Percentiles rank a stretch among this genome's conserved stretches.
Conservation (phyloP, 2,888 invertebrate species). For the Pediacus dermestoides region DNA sequence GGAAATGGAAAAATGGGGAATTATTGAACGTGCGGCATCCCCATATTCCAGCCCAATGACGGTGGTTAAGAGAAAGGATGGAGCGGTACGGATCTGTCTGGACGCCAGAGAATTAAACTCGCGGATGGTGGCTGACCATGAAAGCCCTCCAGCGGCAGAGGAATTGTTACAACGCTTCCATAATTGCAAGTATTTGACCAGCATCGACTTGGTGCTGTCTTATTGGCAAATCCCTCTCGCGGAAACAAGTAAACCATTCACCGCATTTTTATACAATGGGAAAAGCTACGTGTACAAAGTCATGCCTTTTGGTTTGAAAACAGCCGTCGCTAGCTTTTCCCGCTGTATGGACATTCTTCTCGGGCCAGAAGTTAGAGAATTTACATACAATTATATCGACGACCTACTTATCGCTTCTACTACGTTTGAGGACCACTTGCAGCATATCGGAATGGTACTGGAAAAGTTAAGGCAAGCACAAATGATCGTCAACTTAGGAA, state of each 20-base stretch:
- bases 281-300: conserved; percentile 3
- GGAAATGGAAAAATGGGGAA: conserved; percentile 12
- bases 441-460: conserved; percentile 21
- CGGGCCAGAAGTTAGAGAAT: conserved; percentile 26
- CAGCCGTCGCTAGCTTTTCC: conserved; percentile 3
- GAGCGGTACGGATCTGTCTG: conserved; percentile 13
- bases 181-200: not conserved
- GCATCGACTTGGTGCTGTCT: not conserved
- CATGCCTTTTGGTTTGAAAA: conserved; percentile 2
- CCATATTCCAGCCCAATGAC: conserved; percentile 15
- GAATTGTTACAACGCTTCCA: conserved; percentile 4
- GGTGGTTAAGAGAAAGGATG: conserved; percentile 14
- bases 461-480: conserved; percentile 17
- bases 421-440: conserved; percentile 21
- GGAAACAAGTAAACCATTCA: not conserved
- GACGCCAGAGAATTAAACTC: conserved; percentile 12
- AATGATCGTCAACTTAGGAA: conserved; percentile 25
- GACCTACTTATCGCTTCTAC: conserved; percentile 31
- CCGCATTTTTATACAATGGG: conserved; percentile 4
- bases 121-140: conserved; percentile 5
- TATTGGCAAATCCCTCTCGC: conserved; percentile 8
- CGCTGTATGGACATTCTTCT: conserved; percentile 13
- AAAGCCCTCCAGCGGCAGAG: conserved; percentile 3
- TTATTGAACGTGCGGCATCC: conserved; percentile 11
- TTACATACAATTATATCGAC: conserved; percentile 31